These are phyloP conservation scores for roundworm (Caenorhabditis elegans) DNA, from an alignment of 1,140 invertebrate species.

Conservation along the genomic window WBcel235 BX284604.4:7377501-7378000, in stretches of 20 bases:
- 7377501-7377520: too few species aligned
- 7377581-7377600: too few species aligned
- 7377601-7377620: too few species aligned
- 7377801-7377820: slow-evolving; percentile 60
- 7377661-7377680: slow-evolving; percentile 40
- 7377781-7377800: slow-evolving; percentile 56
- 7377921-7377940: slow-evolving; percentile 52
- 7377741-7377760: slow-evolving; percentile 59
- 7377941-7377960: slow-evolving; percentile 58
- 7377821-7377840: slow-evolving; percentile 58
- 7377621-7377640: too few species aligned
- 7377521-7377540: too few species aligned
- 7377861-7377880: slow-evolving; percentile 55
- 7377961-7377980: slow-evolving; percentile 59
- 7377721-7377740: slow-evolving; percentile 59
- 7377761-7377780: slow-evolving; percentile 64
- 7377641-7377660: too few species aligned
- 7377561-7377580: too few species aligned
- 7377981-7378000: slow-evolving; percentile 56
- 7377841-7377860: slow-evolving; percentile 57
- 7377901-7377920: slow-evolving; percentile 66
- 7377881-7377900: slow-evolving; percentile 60
- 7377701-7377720: slow-evolving; percentile 61
- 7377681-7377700: slow-evolving; percentile 58
- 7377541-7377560: too few species aligned